Percentiles rank a stretch among this genome's conserved stretches.
Evolutionary conservation across 2,113 vertebrate genomes (phyloP).

Genomic region (Microtus ochrogaster): DNA sequence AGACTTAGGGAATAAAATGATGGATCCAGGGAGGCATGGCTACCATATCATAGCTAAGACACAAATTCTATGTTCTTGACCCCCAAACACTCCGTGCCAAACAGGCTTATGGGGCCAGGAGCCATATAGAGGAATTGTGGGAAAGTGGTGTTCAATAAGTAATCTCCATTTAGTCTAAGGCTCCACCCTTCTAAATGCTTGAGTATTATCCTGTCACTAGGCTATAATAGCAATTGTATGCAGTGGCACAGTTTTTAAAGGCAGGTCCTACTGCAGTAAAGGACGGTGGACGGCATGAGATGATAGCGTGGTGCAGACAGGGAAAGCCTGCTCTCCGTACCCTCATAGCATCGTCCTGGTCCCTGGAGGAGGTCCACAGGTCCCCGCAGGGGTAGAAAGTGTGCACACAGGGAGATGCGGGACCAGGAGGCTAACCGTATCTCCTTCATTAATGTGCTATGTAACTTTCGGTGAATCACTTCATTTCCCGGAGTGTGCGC

Average conservation of each 20-base stretch:
- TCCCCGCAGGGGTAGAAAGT: background rate
- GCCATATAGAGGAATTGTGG: background rate
- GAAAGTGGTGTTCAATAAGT: background rate
- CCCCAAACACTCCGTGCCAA: background rate
- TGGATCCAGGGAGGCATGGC: background rate
- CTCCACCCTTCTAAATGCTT: background rate
- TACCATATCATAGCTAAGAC: background rate
- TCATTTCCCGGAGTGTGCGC: conserved; percentile 20
- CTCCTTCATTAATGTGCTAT: background rate
- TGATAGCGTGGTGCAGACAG: background rate
- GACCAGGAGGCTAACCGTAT: background rate
- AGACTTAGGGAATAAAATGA: background rate
- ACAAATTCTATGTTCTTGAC: background rate
- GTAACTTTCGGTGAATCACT: conserved; percentile 24
- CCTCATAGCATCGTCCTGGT: fast-evolving
- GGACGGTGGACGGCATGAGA: background rate
- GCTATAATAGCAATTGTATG: background rate
- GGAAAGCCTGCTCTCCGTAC: background rate
- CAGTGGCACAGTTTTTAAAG: background rate
- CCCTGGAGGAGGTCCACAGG: too few species aligned
- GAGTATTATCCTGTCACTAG: background rate
- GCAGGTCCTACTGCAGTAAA: background rate
- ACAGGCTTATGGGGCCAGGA: background rate
- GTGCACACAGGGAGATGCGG: background rate
- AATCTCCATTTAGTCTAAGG: background rate